Evolutionary conservation across 2,113 vertebrate species (phyloP), one percentile per base, ranked within the genome.

Genomic region (Gymnogyps californianus): DNA sequence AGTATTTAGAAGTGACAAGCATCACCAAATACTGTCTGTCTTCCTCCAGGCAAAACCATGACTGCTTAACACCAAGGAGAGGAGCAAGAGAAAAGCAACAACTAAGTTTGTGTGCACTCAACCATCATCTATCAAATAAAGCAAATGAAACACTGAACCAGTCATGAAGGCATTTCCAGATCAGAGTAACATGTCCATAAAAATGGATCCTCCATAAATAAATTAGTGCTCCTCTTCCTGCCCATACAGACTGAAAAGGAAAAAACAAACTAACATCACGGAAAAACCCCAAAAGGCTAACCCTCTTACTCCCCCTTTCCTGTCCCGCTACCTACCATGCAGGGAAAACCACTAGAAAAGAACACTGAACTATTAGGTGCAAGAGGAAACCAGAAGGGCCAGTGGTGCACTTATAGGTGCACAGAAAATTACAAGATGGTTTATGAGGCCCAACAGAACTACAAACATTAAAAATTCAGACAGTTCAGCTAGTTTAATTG

Each of bases 121-220:
- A 80, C 59, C 87, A 95, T 91, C 87, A 97, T 95, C 93, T 95
- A 97, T 83, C 74, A 91, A 94, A 95, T 64, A 87, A 96, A 97
- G 84, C 80, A 97, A 96, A 96, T 66, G 76, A 96, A 98, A 97
- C 67, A 78, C 85, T 54, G 36, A 83, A 80, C 46, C 71, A 95
- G 93, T 81, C 88, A 64, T 18, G 36, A 97, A 95, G 96, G 85
- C 64, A 81, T 92, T 96, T 96, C 89, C 93, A 97, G 93, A 86
- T 84, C 91, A 72, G 84, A 97, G 78, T 91, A 93, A 87, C 92
- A 89, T 83, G 78, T 91, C 86, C 81, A 94, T 93, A 97, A 96
- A 96, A 96, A 98, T 72, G 90, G 86, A 97, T 96, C 89, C 94
- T 96, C 96, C 75, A 83, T 93, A 97, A 97, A 96, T 96, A 97